Evolutionary conservation across 2,888 invertebrate genomes (phyloP).

Genomic region (Cryptocheilus praepositus): DNA sequence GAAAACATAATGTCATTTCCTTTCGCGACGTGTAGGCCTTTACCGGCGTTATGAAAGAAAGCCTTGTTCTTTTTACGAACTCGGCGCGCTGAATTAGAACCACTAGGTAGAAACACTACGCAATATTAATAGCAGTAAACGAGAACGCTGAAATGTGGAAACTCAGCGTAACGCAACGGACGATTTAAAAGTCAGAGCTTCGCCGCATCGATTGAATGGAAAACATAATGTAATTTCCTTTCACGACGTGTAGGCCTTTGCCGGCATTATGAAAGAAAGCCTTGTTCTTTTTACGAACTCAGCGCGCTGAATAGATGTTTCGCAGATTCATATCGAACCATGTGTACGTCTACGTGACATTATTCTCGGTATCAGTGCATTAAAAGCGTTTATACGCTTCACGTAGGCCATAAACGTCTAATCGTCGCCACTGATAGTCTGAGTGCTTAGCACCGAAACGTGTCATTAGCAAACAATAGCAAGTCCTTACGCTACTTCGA

Average conservation of each 20-base stretch:
- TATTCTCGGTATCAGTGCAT: neutral
- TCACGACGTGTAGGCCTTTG: neutral
- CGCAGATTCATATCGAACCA: slow-evolving; percentile 3
- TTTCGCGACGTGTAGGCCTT: neutral
- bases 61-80: too few species aligned
- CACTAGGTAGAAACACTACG: too few species aligned
- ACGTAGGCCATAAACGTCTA: neutral
- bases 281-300: too few species aligned
- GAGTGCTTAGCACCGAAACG: too few species aligned
- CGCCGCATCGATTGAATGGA: neutral
- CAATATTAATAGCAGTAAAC: too few species aligned
- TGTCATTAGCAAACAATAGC: too few species aligned
- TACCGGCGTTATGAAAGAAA: too few species aligned
- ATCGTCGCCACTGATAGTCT: neutral
- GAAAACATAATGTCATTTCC: slow-evolving; percentile 3
- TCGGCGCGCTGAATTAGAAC: neutral
- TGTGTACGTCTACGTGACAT: neutral
- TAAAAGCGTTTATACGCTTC: slow-evolving; percentile 3
- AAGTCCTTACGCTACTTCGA: too few species aligned
- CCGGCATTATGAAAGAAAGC: too few species aligned
- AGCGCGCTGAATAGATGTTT: neutral
- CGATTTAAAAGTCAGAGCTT: too few species aligned
- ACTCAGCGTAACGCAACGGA: too few species aligned
- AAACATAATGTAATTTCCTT: neutral
- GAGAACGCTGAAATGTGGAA: too few species aligned